Evolutionary conservation across 2,888 invertebrate species (phyloP).

Genomic region (Timema podura): DNA sequence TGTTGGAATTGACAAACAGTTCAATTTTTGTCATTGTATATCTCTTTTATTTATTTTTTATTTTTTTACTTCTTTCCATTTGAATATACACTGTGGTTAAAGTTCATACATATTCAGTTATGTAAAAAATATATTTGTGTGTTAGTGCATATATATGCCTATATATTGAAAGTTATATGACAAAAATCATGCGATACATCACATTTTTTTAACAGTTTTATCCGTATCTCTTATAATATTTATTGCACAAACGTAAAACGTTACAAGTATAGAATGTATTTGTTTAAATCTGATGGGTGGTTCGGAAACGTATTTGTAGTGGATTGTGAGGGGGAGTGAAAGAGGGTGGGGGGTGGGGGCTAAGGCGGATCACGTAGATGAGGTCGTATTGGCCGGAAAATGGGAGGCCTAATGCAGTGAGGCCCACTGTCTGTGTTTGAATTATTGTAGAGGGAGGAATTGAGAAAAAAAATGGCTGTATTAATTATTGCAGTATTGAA

Average conservation of each 20-base stretch:
- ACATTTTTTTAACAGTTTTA: too few relatives aligned
- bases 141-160: too few relatives aligned
- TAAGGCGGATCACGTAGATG: neutral
- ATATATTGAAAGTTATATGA: too few relatives aligned
- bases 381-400: too few relatives aligned
- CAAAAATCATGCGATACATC: too few relatives aligned
- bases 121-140: neutral
- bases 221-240: constrained; percentile 7
- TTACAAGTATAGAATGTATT: constrained; percentile 25
- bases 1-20: constrained; percentile 1
- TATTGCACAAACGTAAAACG: constrained; percentile 27
- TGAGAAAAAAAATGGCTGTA: constrained; percentile 25
- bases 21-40: too few relatives aligned
- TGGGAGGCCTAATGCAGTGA: too few relatives aligned
- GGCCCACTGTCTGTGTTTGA: constrained; percentile 21
- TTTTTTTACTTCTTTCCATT: constrained; percentile 3
- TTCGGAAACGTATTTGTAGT: neutral
- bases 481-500: constrained; percentile 25
- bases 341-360: neutral
- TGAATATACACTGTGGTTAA: neutral
- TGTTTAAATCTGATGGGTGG: too few relatives aligned
- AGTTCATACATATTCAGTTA: constrained; percentile 12
- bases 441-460: constrained; percentile 30
- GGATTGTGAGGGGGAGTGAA: constrained; percentile 3
- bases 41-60: constrained; percentile 11